Base-by-base conservation (phyloP, 2,888 invertebrate genomes). In the Eupithecia tripunctaria region DNA sequence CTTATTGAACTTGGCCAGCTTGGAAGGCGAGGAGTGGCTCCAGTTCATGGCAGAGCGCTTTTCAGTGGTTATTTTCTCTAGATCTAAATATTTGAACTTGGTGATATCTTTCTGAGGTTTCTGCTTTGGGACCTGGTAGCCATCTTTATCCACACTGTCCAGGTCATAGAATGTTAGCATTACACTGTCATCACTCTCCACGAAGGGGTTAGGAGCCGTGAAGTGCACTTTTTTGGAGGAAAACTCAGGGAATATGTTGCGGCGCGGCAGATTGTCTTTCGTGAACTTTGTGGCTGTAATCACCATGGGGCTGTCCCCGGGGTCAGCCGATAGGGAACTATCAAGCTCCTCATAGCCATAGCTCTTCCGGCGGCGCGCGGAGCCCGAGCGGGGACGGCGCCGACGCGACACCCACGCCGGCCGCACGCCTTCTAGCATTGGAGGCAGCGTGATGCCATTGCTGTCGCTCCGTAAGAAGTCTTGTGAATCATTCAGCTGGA, bases 321-420 rank as follows among this genome's bases (percentile, higher is more conserved):
- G 84, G 75, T 95, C 95, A 0, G 95, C 95, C 0, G 95, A 95
- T 63, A 96, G 85, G 0, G 96, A 95, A 77, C 95, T 95, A 82
- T 95, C 95, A 38, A 95, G 85, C 78, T 96, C 95, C 70, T 95
- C 95, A 75, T 95, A 95, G 0, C 86, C 89, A 38, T 84, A 90
- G 77, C 88, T 92, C 83, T 90, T 88, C 72, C 93, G 86, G 69
- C 89, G 89, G 32, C 90, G 88, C 70, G 86, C 80, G 0, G 92
- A 91, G 68, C 86, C 82, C 0, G 86, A 78, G 43, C 88, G 86
- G 3, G 89, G 87, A 21, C 82, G 89, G 3, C 86, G 88, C 12
- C 91, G 88, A 10, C 89, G 88, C 69, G 89, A 82, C 56, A 81
- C 76, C 82, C 86, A 83, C 47, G 84, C 85, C 1, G 82, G 82